Percentiles rank a stretch among this genome's conserved stretches.
phyloP scores from a whole-genome alignment of 2,888 invertebrate species.

The Liopterus haemorrhoidalis region DNA sequence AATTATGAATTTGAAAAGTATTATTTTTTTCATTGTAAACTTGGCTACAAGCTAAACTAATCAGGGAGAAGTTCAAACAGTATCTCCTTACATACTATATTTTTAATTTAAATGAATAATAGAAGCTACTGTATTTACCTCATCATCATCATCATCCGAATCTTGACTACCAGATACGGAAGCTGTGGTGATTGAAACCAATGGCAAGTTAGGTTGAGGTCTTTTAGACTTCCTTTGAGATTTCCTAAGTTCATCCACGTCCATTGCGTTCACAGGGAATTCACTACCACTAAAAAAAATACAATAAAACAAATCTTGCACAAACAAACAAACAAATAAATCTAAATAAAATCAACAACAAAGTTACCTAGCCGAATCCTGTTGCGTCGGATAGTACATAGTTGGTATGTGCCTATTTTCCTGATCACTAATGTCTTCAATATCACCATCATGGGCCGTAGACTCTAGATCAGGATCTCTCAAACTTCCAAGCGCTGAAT shows the following conservation, averaged over 20 bases:
- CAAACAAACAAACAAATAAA: constrained; percentile 2
- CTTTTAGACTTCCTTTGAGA: constrained; percentile 66
- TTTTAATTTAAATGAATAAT: too few species aligned
- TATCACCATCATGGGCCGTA: constrained; percentile 79
- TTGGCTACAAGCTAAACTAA: too few species aligned
- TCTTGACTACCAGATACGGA: constrained; percentile 66
- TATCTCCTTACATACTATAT: too few species aligned
- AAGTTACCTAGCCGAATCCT: constrained; percentile 38
- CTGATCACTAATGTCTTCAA: constrained; percentile 80
- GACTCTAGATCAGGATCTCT: constrained; percentile 50
- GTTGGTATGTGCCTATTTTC: constrained; percentile 50
- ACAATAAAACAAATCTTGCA: constrained; percentile 4
- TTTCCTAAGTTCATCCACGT: constrained; percentile 74
- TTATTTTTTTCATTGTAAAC: too few species aligned
- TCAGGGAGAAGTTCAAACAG: too few species aligned
- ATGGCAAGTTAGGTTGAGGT: constrained; percentile 46
- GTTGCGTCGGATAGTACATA: constrained; percentile 41
- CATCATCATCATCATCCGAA: constrained; percentile 66
- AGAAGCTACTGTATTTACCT: too few species aligned
- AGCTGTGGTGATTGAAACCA: constrained; percentile 44
- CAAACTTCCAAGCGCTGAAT: constrained; percentile 57
- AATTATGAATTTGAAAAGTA: too few species aligned
- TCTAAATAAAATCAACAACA: constrained; percentile 3
- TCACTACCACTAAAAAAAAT: constrained; percentile 52
- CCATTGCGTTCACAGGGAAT: constrained; percentile 84